Conservation (phyloP, 1,140 invertebrate species). For the Drosophila trapezifrons region DNA sequence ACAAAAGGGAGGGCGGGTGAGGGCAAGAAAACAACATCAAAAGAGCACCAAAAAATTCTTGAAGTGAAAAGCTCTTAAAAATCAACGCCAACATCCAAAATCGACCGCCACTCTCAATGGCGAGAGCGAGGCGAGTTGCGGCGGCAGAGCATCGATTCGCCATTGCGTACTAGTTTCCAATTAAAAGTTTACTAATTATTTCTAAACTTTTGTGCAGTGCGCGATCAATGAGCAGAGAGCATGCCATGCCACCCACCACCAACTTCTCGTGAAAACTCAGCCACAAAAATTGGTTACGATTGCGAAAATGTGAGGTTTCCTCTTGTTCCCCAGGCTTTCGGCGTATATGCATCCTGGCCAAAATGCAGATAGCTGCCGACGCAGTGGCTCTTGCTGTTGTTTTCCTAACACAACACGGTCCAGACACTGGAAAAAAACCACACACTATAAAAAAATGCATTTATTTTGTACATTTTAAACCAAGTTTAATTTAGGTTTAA, state of each 20-base stretch:
- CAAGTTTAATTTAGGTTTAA: no score
- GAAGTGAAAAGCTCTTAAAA: slow-evolving; percentile 77
- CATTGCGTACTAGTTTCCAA: slow-evolving; percentile 80
- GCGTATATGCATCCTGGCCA: slow-evolving; percentile 18
- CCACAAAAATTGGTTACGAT: slow-evolving; percentile 77
- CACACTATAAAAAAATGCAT: background rate
- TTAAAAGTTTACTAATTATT: slow-evolving; percentile 83
- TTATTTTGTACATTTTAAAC: background rate
- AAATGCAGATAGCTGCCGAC: slow-evolving; percentile 27
- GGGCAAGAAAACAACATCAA: slow-evolving; percentile 55
- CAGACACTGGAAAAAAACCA: slow-evolving; percentile 1
- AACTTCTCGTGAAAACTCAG: slow-evolving; percentile 48
- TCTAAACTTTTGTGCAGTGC: slow-evolving; percentile 77
- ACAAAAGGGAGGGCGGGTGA: background rate
- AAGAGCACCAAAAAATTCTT: slow-evolving; percentile 69
- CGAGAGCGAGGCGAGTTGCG: slow-evolving; percentile 3
- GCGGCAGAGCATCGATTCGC: slow-evolving; percentile 61
- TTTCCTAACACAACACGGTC: slow-evolving; percentile 13
- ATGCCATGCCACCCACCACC: slow-evolving; percentile 60
- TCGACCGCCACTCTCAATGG: slow-evolving; percentile 69
- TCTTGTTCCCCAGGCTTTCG: slow-evolving; percentile 10
- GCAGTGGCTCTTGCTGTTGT: slow-evolving; percentile 14
- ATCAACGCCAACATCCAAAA: slow-evolving; percentile 77
- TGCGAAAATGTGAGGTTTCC: slow-evolving; percentile 35
- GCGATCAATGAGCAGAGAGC: slow-evolving; percentile 79